A percentile compares a stretch with the other conserved stretches of the same genome.
Conservation (phyloP, 2,113 vertebrate genomes). For the Leucoraja erinaceus region DNA sequence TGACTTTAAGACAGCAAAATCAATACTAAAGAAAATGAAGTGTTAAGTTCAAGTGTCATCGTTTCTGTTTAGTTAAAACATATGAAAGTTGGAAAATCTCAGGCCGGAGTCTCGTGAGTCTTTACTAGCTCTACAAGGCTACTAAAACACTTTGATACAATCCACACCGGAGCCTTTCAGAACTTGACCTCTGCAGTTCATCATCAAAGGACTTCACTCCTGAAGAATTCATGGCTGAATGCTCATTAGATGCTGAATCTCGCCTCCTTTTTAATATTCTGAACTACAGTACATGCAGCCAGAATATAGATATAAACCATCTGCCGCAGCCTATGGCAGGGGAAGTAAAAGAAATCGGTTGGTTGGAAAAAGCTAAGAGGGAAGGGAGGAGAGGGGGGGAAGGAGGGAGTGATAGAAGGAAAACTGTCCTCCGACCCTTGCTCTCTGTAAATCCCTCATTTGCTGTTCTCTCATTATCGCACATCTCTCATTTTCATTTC, state of each 20-base stretch:
- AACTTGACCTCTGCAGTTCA: not conserved
- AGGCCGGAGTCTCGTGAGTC: not conserved
- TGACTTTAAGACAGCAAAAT: not conserved
- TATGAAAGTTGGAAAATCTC: not conserved
- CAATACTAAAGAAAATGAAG: not conserved
- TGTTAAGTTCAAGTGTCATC: not conserved
- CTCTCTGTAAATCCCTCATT: not conserved
- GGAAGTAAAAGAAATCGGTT: not conserved
- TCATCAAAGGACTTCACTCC: not conserved
- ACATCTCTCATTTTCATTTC: not conserved
- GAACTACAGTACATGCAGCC: not conserved
- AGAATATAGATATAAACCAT: not conserved
- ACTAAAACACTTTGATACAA: not conserved
- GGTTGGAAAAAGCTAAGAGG: not conserved
- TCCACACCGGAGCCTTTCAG: not conserved
- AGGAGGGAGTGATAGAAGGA: not conserved
- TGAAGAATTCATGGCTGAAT: not conserved
- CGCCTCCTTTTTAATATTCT: not conserved
- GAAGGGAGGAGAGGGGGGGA: not conserved
- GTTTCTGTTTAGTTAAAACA: not conserved
- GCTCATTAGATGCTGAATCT: not conserved
- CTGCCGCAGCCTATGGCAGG: not conserved
- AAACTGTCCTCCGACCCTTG: constrained; percentile 23
- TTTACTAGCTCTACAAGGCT: not conserved
- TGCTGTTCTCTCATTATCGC: not conserved